Percentiles rank a stretch among this genome's conserved stretches.
These are phyloP conservation scores for Scaptomyza hsui DNA, from an alignment of 1,140 invertebrate genomes.

Conservation along the genomic window DNA sequence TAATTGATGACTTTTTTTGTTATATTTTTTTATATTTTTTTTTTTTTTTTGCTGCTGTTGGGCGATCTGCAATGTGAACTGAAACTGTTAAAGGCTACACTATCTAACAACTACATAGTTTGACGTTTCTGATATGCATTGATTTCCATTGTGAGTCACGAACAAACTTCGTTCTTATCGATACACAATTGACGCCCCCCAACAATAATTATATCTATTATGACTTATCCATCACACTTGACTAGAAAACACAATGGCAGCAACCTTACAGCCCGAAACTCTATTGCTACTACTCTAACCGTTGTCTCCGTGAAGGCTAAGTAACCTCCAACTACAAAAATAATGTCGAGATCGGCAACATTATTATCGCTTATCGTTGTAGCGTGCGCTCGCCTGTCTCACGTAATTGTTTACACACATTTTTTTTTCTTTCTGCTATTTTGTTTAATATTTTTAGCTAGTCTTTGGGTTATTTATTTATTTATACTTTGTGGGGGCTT, in stretches of 20 bases:
- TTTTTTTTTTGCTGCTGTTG: slow-evolving; percentile 2
- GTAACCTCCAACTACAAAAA: slow-evolving; percentile 6
- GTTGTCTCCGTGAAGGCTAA: not conserved
- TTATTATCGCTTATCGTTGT: slow-evolving; percentile 52
- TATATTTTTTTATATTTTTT: too few relatives aligned
- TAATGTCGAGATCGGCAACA: slow-evolving; percentile 27
- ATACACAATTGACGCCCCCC: slow-evolving; percentile 18
- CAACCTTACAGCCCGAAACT: slow-evolving; percentile 2
- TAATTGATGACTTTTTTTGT: slow-evolving; percentile 55
- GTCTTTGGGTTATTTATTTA: slow-evolving; percentile 48
- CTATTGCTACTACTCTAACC: slow-evolving; percentile 3
- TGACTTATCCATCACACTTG: not conserved
- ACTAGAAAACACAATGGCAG: not conserved
- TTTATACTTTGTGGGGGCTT: slow-evolving; percentile 61
- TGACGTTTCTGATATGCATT: slow-evolving; percentile 68
- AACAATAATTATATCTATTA: not conserved
- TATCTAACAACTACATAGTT: slow-evolving; percentile 29
- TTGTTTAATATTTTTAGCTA: slow-evolving; percentile 14
- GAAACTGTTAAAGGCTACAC: slow-evolving; percentile 4
- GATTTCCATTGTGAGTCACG: slow-evolving; percentile 17
- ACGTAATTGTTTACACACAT: slow-evolving; percentile 80
- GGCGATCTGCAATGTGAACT: slow-evolving; percentile 47
- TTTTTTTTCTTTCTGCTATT: slow-evolving; percentile 54
- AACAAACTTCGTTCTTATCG: slow-evolving; percentile 12
- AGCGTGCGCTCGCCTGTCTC: slow-evolving; percentile 49